Evolutionary conservation across 2,113 vertebrate species (phyloP), one percentile per base, ranked within the genome.

Genomic region (Podocnemis expansa): DNA sequence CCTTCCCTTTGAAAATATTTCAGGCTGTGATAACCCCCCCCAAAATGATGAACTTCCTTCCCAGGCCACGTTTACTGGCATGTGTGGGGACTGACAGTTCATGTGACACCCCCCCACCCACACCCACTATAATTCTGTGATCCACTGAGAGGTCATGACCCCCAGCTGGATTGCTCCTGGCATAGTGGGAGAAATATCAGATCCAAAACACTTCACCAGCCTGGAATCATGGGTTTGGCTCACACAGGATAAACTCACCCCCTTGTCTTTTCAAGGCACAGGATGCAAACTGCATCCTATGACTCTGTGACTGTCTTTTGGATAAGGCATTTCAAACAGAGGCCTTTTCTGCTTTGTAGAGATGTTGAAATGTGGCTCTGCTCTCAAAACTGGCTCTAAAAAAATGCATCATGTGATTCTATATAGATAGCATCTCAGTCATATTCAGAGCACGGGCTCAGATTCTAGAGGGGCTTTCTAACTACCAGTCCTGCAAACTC

Each of bases 331-430:
- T 43, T 21, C 24, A 45, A 76, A 45, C 22, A 13, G 25, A 25
- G 38, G 73, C 27, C 73, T 41, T 16, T 11, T 43, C 41, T 43
- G 38, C 38, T 75, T 5, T 11, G 41, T 43, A 14, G 43, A 24
- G 22, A n/a, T 67, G 17, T 31, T 14, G 34, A n/a, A n/a, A 67
- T n/a, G 41, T 75, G 41, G 41, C 41, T 67, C 1, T n/a, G 87
- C 67, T 85, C 86, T 89, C 80, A 76, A 82, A 14, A 88, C 67
- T 29, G 43, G 79, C 88, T 82, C 81, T 70, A 34, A 88, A 89
- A 91, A 88, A 34, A 87, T 0, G 0, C 82, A 76, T 63, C 38
- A 45, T 1, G 43, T 47, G 34, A 75, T 5, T 76, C 24, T 45
- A 21, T 91, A 83, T 78, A 25, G 14, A 87, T 58, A 89, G 60